Base-by-base conservation (phyloP, 2,113 vertebrate genomes). In the Albula glossodonta region DNA sequence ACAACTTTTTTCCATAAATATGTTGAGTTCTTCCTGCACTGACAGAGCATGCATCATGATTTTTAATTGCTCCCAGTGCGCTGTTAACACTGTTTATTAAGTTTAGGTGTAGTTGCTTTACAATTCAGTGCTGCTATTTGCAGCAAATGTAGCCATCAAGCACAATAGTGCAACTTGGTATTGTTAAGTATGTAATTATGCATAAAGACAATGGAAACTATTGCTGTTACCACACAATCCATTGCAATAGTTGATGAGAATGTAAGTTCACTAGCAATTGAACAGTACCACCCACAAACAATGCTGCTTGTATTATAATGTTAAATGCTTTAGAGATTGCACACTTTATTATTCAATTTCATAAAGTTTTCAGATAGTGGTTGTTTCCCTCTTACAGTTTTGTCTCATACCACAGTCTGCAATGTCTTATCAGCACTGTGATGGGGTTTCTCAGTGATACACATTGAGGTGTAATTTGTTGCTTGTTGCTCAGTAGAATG, bases 31-130 rank as follows among this genome's bases (percentile, higher is more conserved):
- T 12, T 81, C 22, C 52, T 63, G 11, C 25, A 57, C n/a, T 57
- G 52, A 83, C 81, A 83, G 52, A 83, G 53, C 31, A 83, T 83
- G 53, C 81, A 83, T 83, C 81, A 83, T 63, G 57, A n/a, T 41
- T 57, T 83, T 83, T 83, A 83, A 83, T 83, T 83, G 81, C 81
- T 83, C 81, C 81, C 81, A 41, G 4, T 57, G 80, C 51, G 81
- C 15, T 83, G 81, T 83, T 83, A 49, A 31, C 22, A 31, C 78
- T 51, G 11, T 19, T n/a, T 83, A 25, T 6, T 41, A 22, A 53
- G 48, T 52, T 57, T 63, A 83, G 81, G 22, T 53, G 57, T 10
- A 0, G 81, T 56, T 57, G 11, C 13, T 83, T 83, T 83, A 31
- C 2, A 83, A 7, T 31, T 83, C 81, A 83, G 5, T n/a, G 17